phyloP scores from a whole-genome alignment of 2,888 invertebrate genomes.

The Aspidiotus destructor region DNA sequence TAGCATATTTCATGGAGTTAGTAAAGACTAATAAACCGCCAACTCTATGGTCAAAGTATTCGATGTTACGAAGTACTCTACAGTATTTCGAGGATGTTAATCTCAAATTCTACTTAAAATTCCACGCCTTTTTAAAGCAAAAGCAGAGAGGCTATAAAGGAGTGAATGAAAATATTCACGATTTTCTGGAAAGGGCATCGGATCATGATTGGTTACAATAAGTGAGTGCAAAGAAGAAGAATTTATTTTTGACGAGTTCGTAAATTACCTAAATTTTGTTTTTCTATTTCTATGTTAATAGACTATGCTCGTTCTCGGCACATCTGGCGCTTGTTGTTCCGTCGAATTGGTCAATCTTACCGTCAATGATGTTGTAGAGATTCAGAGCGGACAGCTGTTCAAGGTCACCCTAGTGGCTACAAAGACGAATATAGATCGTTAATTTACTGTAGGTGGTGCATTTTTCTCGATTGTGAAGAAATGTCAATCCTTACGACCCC shows the following conservation, averaged over 20 bases:
- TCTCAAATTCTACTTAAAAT: not conserved
- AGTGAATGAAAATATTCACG: not conserved
- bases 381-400: not conserved
- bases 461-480: conserved; percentile 1
- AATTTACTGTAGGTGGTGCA: not conserved
- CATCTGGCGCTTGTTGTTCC: not conserved
- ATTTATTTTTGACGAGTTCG: not conserved
- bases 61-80: conserved; percentile 1
- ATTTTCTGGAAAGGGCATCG: not conserved
- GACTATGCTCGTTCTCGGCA: not conserved
- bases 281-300: conserved; percentile 4
- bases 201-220: not conserved
- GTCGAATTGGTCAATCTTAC: not conserved
- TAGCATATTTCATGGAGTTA: not conserved
- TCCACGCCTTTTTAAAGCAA: not conserved
- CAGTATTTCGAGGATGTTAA: not conserved
- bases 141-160: conserved; percentile 1
- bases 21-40: conserved; percentile 6
- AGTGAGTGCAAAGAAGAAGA: not conserved
- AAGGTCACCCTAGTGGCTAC: not conserved
- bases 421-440: not conserved
- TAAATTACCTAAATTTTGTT: not conserved
- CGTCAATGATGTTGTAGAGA: conserved; percentile 1
- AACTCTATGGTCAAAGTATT: conserved; percentile 1
- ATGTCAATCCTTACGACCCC: not conserved